These are phyloP conservation scores for Paraplagusia blochii DNA, from an alignment of 2,113 vertebrate species.

Conservation along the genomic window DNA sequence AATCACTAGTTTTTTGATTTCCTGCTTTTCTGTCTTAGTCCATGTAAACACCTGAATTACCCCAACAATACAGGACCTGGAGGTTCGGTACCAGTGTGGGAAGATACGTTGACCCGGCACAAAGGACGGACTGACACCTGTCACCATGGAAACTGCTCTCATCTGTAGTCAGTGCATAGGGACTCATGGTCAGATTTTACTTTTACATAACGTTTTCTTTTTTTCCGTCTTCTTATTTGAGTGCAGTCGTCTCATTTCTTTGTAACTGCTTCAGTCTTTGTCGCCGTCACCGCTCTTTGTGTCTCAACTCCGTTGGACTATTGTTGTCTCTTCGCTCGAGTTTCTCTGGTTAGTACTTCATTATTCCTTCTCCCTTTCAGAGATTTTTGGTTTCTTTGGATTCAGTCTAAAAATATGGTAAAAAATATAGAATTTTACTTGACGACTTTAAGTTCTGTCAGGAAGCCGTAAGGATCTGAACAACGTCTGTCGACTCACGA, in stretches of 20 bases:
- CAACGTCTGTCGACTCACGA: no score
- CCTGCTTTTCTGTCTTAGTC: not conserved
- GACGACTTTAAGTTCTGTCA: no score
- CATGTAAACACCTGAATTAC: not conserved
- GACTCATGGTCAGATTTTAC: not conserved
- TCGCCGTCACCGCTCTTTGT: no score
- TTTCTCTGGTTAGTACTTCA: no score
- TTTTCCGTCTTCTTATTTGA: not conserved
- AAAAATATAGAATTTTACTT: no score
- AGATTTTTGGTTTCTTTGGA: no score
- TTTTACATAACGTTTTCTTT: not conserved
- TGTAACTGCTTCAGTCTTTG: not conserved
- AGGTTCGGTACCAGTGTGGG: not conserved
- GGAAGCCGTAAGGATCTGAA: no score
- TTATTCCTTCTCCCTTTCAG: no score
- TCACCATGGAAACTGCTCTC: slow-evolving; percentile 1
- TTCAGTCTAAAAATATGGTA: no score
- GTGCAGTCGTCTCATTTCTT: not conserved
- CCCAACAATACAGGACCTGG: not conserved
- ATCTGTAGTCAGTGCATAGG: not conserved
- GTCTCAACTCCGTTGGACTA: no score
- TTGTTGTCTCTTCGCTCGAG: no score
- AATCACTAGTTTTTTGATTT: not conserved
- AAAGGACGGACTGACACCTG: slow-evolving; percentile 1
- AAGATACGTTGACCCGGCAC: not conserved